phyloP scores from a whole-genome alignment of 2,888 invertebrate species.

The Clunio marinus region DNA sequence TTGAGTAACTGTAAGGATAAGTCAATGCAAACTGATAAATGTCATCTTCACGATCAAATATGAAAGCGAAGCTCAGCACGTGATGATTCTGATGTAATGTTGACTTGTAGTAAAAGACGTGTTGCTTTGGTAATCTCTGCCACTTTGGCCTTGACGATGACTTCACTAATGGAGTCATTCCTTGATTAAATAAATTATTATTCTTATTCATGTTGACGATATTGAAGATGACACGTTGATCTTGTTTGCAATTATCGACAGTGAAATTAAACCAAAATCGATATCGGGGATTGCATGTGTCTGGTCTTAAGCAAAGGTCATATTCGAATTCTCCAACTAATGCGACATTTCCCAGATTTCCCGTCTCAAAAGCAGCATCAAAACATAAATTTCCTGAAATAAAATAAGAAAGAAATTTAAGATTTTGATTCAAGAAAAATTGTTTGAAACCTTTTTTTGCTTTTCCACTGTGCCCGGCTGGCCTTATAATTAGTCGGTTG shows the following conservation, averaged over 20 bases:
- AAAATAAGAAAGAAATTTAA: not conserved
- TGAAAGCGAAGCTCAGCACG: conserved; percentile 88
- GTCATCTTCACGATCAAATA: conserved; percentile 92
- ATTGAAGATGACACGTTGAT: conserved; percentile 95
- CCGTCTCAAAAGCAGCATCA: conserved; percentile 95
- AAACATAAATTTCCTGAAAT: conserved; percentile 72
- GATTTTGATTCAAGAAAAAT: not conserved
- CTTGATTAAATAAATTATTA: conserved; percentile 79
- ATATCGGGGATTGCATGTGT: conserved; percentile 89
- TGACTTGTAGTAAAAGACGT: conserved; percentile 91
- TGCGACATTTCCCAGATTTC: conserved; percentile 93
- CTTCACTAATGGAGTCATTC: conserved; percentile 91
- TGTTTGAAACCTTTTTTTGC: conserved; percentile 24
- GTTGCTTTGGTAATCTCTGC: conserved; percentile 74
- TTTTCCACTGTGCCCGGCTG: conserved; percentile 88
- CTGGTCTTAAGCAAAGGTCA: conserved; percentile 92
- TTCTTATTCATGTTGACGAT: conserved; percentile 94
- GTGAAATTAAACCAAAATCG: conserved; percentile 98
- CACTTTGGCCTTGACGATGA: conserved; percentile 88
- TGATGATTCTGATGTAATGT: conserved; percentile 84
- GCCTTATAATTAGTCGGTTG: conserved; percentile 79
- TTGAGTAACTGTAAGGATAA: conserved; percentile 93
- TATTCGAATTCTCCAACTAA: conserved; percentile 92
- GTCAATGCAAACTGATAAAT: conserved; percentile 92
- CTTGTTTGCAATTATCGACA: conserved; percentile 88